Conservation (phyloP, 30 jellyfish, hydroid and myxozoan species). For the Hydractinia symbiolongicarpus region DNA sequence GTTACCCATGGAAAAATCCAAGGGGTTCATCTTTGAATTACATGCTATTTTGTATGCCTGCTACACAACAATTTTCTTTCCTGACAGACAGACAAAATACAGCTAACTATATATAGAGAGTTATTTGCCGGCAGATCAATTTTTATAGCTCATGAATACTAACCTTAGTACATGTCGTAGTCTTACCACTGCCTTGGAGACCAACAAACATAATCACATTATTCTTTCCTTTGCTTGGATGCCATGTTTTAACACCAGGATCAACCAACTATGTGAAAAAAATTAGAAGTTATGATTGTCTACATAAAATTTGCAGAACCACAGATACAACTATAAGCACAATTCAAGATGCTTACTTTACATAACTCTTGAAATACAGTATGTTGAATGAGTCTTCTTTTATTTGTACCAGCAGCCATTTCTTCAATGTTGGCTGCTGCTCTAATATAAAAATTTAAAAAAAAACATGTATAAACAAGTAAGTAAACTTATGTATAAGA, state of each 20-base stretch:
- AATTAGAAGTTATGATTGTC: neutral
- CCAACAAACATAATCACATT: slow-evolving; percentile 99
- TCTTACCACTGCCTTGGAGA: slow-evolving; percentile 98
- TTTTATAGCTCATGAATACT: neutral
- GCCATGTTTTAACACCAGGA: slow-evolving; percentile 99
- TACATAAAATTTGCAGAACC: neutral
- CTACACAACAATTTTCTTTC: too few relatives aligned
- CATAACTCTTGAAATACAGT: slow-evolving; percentile 94
- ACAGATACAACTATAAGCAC: neutral
- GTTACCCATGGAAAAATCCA: too few relatives aligned
- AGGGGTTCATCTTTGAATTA: too few relatives aligned
- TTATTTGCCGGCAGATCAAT: too few relatives aligned
- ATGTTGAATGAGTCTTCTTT: slow-evolving; percentile 83
- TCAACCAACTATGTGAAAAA: slow-evolving; percentile 80
- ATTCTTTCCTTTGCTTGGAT: slow-evolving; percentile 86
- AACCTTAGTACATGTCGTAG: slow-evolving; percentile 99
- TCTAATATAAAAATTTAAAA: slow-evolving; percentile 15
- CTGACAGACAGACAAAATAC: too few relatives aligned
- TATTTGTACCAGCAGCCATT: slow-evolving; percentile 94
- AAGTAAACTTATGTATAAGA: too few relatives aligned
- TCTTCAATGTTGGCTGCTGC: slow-evolving; percentile 97
- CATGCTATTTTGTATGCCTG: too few relatives aligned
- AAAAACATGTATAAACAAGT: too few relatives aligned
- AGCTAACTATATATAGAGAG: too few relatives aligned
- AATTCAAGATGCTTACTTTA: slow-evolving; percentile 43